Base-by-base conservation (phyloP, 2,797 vertebrate species). In the Hippocampus kuda region DNA sequence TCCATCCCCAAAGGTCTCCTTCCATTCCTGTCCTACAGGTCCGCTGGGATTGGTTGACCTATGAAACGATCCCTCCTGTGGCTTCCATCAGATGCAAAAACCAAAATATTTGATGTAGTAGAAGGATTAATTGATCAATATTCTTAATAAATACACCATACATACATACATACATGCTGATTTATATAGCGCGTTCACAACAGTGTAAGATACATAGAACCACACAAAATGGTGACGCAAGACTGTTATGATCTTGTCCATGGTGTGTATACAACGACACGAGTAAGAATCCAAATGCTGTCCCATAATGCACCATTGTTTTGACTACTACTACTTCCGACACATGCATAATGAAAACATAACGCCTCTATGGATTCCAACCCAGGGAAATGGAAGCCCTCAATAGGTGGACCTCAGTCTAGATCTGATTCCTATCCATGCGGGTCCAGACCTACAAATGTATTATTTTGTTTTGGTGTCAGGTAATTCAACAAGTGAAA, bases 21-120 rank as follows among this genome's bases (percentile, higher is more conserved):
- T 75, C 71, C 78, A 68, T 69, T 77, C 76, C 67, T 79, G 75
- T 81, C 76, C 79, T 79, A 80, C 70, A 72, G 72, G 66, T 87
- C 89, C 79, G 48, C 27, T 20, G 87, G 89, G 89, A 89, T 84
- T 77, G 66, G 81, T 87, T 91, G 90, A 90, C 90, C 89, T 91
- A 83, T 91, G 84, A 88, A 83, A 83, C 75, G 75, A 61, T 65
- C 78, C 88, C 86, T 89, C 87, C 83, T 84, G 80, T 87, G 88
- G 72, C 46, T 85, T 81, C 18, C 42, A 68, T 75, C 66, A 75
- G 82, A 79, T 65, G 53, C 22, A 56, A 27, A 48, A 72, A 74
- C 53, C 66, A 42, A 13, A 44, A 72, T 38, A 63, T 72, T 66
- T 74, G 38, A 72, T 30, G 42, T 51, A 70, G 75, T 76, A 80